Evolutionary conservation across 2,797 vertebrate genomes (phyloP), one percentile per base, ranked within the genome.

Genomic region (Premnoplex brunnescens): DNA sequence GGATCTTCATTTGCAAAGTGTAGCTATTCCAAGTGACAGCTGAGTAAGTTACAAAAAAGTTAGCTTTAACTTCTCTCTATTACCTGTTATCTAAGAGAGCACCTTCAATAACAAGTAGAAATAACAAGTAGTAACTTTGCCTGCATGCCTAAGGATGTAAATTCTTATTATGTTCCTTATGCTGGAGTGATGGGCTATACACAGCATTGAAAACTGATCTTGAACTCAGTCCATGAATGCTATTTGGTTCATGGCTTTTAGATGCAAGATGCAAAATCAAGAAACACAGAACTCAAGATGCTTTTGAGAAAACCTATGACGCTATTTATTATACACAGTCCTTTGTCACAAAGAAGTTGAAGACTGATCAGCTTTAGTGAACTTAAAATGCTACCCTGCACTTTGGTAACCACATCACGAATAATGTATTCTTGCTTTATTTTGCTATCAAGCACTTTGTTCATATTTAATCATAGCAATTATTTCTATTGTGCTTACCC

Each of bases 391-490:
- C 55, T 55, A 74, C 54, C 39, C 64, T 77, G 76, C 43, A 78
- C 72, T 86, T 71, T 44, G 30, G 46, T 63, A 91, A 82, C 22
- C 5, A 28, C 73, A 79, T 79, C 74, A 82, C n/a, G 39, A 87
- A 52, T 22, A 74, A 66, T 7, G n/a, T 84, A 69, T 44, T 76
- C 66, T 66, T 91, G 32, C 7, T 84, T 83, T 89, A 37, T 83
- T 67, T 85, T 92, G 49, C 60, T 95, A 52, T 84, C 46, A 90
- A 90, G 66, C 7, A 73, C n/a, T 78, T 59, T 19, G 60, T 71
- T 93, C 71, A 4, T 59, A 85, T 80, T 88, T 83, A 93, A 87
- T 92, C 56, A 93, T 28, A 80, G 56, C 68, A 79, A 94, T 93
- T 91, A 93, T 54, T 95, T 91, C 55, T 92, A 79, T 60, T 91